phyloP scores from a whole-genome alignment of 2,113 vertebrate genomes.

The Lampris megalopsis region DNA sequence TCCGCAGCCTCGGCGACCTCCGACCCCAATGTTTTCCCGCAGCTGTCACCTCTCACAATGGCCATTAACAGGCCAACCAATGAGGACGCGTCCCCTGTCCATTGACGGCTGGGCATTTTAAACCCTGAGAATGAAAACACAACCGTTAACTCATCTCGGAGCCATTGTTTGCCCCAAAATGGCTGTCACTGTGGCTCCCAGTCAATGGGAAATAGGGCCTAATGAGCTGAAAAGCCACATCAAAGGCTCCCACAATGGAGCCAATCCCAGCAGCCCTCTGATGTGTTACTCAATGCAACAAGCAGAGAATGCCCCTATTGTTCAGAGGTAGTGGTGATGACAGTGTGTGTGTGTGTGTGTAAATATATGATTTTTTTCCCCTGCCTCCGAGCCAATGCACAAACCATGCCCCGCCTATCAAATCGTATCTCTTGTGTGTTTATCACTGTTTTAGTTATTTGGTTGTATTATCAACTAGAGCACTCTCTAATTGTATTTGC shows the following conservation, averaged over 20 bases:
- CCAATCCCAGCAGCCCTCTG: slow-evolving; percentile 11
- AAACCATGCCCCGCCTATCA: too few relatives aligned
- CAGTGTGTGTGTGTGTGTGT: background rate
- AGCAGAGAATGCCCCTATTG: slow-evolving; percentile 68
- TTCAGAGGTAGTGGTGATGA: background rate
- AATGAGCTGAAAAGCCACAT: slow-evolving; percentile 70
- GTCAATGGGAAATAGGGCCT: slow-evolving; percentile 63
- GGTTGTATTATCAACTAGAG: too few relatives aligned
- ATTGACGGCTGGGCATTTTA: slow-evolving; percentile 32
- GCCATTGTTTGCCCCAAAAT: slow-evolving; percentile 65
- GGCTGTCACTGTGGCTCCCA: slow-evolving; percentile 59
- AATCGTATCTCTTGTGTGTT: too few relatives aligned
- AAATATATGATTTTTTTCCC: background rate
- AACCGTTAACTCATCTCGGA: slow-evolving; percentile 67
- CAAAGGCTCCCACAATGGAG: slow-evolving; percentile 54
- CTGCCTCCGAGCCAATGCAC: too few relatives aligned
- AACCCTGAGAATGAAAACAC: slow-evolving; percentile 65
- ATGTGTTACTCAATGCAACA: slow-evolving; percentile 17
- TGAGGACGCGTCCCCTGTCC: slow-evolving; percentile 41
- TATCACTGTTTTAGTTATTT: too few relatives aligned
- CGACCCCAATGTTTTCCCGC: slow-evolving; percentile 83
- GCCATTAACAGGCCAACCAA: slow-evolving; percentile 78
- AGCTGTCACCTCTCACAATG: slow-evolving; percentile 86
- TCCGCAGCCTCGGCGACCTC: slow-evolving; percentile 77
- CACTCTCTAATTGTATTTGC: too few relatives aligned